A percentile compares a stretch with the other conserved stretches of the same genome.
Evolutionary conservation across 2,113 vertebrate genomes (phyloP).

Genomic region (Pogona vitticeps): DNA sequence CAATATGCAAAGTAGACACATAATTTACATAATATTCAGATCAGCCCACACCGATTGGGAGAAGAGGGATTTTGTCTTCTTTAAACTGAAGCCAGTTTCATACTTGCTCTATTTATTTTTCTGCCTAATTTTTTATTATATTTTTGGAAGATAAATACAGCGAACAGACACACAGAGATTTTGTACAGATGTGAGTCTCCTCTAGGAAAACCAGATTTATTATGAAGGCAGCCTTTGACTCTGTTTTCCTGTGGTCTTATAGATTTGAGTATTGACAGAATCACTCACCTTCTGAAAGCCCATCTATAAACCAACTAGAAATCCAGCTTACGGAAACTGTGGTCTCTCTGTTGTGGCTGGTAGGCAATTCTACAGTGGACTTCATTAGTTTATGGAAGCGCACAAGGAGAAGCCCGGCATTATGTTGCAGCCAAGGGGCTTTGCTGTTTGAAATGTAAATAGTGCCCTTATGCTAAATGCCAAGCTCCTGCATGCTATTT

Average conservation of each 20-base stretch:
- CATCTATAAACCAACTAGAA: slow-evolving; percentile 30
- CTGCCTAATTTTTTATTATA: no score
- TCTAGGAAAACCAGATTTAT: background rate
- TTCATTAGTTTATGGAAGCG: slow-evolving; percentile 47
- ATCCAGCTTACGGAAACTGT: slow-evolving; percentile 34
- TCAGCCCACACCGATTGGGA: no score
- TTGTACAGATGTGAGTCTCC: background rate
- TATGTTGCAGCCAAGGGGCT: slow-evolving; percentile 46
- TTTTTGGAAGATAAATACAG: background rate
- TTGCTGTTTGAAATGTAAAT: slow-evolving; percentile 45
- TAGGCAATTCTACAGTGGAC: slow-evolving; percentile 46
- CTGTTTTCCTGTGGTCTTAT: background rate
- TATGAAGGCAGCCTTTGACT: background rate
- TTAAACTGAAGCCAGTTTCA: background rate
- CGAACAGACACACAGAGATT: background rate
- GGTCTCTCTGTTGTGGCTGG: slow-evolving; percentile 32
- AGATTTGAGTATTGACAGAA: background rate
- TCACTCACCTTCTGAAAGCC: slow-evolving; percentile 47
- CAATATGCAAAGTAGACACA: no score
- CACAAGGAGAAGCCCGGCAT: slow-evolving; percentile 49
- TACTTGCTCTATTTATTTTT: background rate
- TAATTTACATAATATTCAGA: no score
- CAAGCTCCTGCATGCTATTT: slow-evolving; percentile 42
- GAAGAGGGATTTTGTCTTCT: no score
- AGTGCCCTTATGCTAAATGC: slow-evolving; percentile 50